Base-by-base conservation (phyloP, 2,113 vertebrate genomes). In the Meles meles region DNA sequence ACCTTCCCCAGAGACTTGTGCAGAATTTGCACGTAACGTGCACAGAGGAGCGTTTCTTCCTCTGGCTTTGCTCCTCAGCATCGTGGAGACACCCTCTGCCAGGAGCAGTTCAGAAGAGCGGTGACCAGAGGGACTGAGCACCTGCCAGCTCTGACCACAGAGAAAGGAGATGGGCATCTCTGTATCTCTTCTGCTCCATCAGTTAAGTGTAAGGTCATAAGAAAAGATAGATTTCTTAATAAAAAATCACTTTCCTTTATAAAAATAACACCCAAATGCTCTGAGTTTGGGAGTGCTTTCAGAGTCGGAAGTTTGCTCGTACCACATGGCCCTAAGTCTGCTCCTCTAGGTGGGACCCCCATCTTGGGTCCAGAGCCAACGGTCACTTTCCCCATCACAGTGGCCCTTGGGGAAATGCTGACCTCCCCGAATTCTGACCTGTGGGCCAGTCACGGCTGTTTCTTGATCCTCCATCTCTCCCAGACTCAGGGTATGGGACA, bases 1-100 rank as follows among this genome's bases (percentile, higher is more conserved):
- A 13, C 0, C 0, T 1, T 31, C 9, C 9, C 2, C 4, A 21
- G 7, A 21, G 84, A 15, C 10, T n/a, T 55, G 42, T 18, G 4
- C 7, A 5, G 79, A 37, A n/a, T 74, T 21, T 61, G 31, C 3
- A 4, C 29, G 1, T 9, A 21, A 23, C 3, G 1, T 3, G 49
- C 21, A 2, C 0, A 5, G 27, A 10, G 11, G 39, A 2, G 11
- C 4, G 1, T 31, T 49, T 34, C 3, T 29, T 44, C 37, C 2
- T 34, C 27, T 44, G 10, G 13, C 10, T 42, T 13, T 39, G 29
- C 42, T 57, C 31, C 1, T 76, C 17, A 8, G 65, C 11, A 3
- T 3, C 7, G 1, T 3, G 23, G 29, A 61, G 25, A 23, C 5
- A 0, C 3, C 5, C 3, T 18, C 29, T 7, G 25, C 31, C 5